These are phyloP conservation scores for Euura lappo DNA, from an alignment of 1,140 invertebrate species.

Conservation along the genomic window DNA sequence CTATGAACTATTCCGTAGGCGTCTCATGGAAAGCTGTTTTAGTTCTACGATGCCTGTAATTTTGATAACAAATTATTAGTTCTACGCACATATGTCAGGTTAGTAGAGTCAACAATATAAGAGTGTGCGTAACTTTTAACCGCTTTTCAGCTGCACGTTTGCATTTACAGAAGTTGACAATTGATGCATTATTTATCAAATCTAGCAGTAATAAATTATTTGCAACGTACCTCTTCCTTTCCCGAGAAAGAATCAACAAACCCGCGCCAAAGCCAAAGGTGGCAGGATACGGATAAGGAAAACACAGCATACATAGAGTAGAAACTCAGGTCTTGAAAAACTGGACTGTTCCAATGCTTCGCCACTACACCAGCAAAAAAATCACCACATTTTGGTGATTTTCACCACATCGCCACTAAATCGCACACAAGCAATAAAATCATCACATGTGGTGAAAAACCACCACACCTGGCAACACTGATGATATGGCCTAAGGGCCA, in stretches of 20 bases:
- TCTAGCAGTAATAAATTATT: background rate
- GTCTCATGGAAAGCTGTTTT: no score
- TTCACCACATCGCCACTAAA: background rate
- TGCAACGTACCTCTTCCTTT: background rate
- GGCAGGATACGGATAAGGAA: background rate
- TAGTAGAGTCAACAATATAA: background rate
- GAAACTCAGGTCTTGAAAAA: background rate
- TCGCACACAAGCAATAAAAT: conserved; percentile 1
- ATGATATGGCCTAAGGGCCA: conserved; percentile 18
- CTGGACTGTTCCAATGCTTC: background rate
- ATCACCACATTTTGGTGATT: background rate
- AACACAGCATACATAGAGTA: background rate
- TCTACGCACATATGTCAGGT: no score
- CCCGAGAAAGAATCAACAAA: background rate
- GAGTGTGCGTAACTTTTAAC: background rate
- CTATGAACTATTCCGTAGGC: no score
- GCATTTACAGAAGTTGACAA: background rate
- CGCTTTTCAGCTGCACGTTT: background rate
- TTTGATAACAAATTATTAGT: no score
- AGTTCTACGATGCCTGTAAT: no score
- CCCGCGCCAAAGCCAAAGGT: background rate
- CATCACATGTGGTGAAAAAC: no score
- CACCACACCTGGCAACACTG: background rate
- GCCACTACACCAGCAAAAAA: background rate
- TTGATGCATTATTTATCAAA: background rate